Percentiles rank a stretch among this genome's conserved stretches.
Conservation (phyloP, 2,888 invertebrate genomes). For the Ochropleura leucogaster region DNA sequence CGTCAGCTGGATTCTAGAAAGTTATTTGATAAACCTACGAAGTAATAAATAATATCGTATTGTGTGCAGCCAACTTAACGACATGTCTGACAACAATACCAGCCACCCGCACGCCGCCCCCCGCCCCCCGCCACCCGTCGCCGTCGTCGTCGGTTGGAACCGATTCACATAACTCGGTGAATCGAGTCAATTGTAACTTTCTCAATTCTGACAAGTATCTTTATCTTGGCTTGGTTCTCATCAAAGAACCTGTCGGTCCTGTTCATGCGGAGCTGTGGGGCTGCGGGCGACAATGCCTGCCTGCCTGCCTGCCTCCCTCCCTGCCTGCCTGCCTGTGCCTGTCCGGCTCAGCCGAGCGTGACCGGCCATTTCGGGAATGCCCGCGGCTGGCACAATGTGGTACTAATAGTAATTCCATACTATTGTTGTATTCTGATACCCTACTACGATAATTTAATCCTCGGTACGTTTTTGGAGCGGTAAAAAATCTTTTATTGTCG, state of each 20-base stretch:
- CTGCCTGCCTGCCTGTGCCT: slow-evolving; percentile 17
- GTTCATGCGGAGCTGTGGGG: slow-evolving; percentile 3
- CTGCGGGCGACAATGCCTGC: slow-evolving; percentile 18
- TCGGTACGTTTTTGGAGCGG: slow-evolving; percentile 14
- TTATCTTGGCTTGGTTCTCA: slow-evolving; percentile 26
- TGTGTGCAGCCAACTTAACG: slow-evolving; percentile 8
- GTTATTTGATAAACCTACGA: slow-evolving; percentile 5
- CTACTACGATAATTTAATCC: slow-evolving; percentile 41
- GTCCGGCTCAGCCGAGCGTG: slow-evolving; percentile 42
- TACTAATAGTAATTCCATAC: slow-evolving; percentile 58
- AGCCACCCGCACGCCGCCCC: not conserved
- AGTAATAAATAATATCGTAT: slow-evolving; percentile 11
- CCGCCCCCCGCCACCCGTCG: not conserved
- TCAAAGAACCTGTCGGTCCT: slow-evolving; percentile 28
- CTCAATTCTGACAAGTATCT: slow-evolving; percentile 11
- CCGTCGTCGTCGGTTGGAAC: not conserved
- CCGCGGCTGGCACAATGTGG: slow-evolving; percentile 50
- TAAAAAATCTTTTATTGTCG: slow-evolving; percentile 32
- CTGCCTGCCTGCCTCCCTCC: slow-evolving; percentile 28
- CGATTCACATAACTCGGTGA: slow-evolving; percentile 16
- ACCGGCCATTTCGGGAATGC: slow-evolving; percentile 38
- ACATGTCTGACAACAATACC: slow-evolving; percentile 11
- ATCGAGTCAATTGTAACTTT: slow-evolving; percentile 27
- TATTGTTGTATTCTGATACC: slow-evolving; percentile 50
- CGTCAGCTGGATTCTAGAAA: slow-evolving; percentile 23